phyloP scores from a whole-genome alignment of 2,797 vertebrate species.

The Saxicola maurus region DNA sequence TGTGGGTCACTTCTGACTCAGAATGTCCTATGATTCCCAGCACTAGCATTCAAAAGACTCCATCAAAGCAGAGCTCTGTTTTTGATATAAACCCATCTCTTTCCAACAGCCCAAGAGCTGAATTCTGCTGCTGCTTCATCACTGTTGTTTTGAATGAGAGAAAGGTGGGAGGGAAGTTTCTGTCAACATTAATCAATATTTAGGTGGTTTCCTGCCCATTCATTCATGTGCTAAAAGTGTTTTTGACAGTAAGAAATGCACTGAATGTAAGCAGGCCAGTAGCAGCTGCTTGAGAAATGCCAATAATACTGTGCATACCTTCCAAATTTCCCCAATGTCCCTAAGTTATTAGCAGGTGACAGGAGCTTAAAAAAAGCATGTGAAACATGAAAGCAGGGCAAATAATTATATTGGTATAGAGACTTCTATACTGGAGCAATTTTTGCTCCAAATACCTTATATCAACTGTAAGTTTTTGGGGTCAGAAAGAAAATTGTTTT shows the following conservation, averaged over 20 bases:
- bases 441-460: neutral
- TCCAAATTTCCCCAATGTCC: neutral
- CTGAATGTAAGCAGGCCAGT: neutral
- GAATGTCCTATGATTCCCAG: neutral
- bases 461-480: neutral
- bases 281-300: neutral
- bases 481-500: neutral
- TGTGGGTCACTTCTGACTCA: neutral
- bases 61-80: neutral
- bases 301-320: neutral
- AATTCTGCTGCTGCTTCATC: neutral
- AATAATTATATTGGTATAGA: neutral
- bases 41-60: neutral
- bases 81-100: neutral
- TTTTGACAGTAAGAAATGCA: constrained; percentile 3
- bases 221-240: neutral
- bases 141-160: neutral
- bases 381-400: neutral
- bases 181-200: constrained; percentile 9
- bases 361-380: neutral
- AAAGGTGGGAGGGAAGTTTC: constrained; percentile 1
- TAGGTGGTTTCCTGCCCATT: neutral
- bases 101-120: neutral
- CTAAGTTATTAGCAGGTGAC: neutral
- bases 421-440: neutral